Base-by-base conservation (phyloP, 2,797 vertebrate genomes). In the Sandelia bainsii region DNA sequence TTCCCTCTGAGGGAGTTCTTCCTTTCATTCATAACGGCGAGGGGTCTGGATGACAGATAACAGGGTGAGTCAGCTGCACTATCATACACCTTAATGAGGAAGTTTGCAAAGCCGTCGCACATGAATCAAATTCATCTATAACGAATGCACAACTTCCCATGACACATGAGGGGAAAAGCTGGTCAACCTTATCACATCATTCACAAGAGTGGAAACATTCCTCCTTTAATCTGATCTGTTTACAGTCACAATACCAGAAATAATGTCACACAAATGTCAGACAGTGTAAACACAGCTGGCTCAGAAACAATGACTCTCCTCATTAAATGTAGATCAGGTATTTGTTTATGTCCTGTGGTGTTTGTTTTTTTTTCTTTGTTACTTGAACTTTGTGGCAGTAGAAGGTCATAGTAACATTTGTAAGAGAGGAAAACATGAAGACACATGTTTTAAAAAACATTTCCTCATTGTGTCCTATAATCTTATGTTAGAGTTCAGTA, bases 31-130 rank as follows among this genome's bases (percentile, higher is more conserved):
- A 69, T 68, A 76, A 73, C 75, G 42, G 78, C 46, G 46, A 84
- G 87, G 88, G 89, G 88, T 85, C 85, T 65, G 80, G 65, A 45
- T 66, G 68, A 68, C 72, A 81, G 90, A 93, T 81, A 92, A 79
- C 81, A 81, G 67, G 57, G 51, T 90, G 88, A 93, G 80, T 91
- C 91, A 92, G 80, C 23, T 7, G 42, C 40, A 17, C 75, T 71
- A 67, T 81, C 75, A 46, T 69, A 62, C 72, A 87, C 66, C 44
- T 83, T 72, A 74, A 89, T 78, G 86, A 83, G 88, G 89, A 89
- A 87, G 88, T 88, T 78, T 76, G 77, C 76, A 51, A 16, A 66
- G 66, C 66, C 68, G 68, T 48, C 49, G 70, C 69, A 65, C 59
- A 58, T 72, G 49, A 74, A 67, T 84, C 54, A 66, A 60, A 79